phyloP scores from a whole-genome alignment of 2,888 invertebrate genomes.

The Lasiommata megera region DNA sequence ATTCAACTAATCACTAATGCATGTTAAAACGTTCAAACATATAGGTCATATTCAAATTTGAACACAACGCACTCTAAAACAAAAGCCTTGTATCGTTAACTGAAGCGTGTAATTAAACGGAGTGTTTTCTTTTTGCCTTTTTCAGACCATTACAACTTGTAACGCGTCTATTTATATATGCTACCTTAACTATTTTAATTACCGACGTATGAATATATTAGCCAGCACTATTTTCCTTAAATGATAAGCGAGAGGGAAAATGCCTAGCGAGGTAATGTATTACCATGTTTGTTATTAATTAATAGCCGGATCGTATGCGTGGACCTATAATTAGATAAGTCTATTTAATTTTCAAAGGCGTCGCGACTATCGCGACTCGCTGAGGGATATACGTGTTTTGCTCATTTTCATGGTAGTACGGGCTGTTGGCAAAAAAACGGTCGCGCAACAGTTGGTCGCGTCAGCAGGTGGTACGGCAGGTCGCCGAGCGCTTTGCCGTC shows the following conservation, averaged over 20 bases:
- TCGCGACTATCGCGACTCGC: not conserved
- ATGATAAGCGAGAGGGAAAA: conserved; percentile 54
- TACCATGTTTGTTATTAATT: conserved; percentile 30
- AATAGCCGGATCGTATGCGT: conserved; percentile 20
- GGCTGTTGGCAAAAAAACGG: conserved; percentile 75
- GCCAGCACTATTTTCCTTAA: conserved; percentile 48
- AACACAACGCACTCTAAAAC: conserved; percentile 43
- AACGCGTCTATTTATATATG: conserved; percentile 24
- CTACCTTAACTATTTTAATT: conserved; percentile 30
- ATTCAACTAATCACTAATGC: not conserved
- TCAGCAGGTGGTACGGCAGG: conserved; percentile 79
- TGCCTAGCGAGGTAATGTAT: conserved; percentile 21
- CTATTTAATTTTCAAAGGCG: conserved; percentile 15
- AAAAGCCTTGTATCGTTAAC: conserved; percentile 45
- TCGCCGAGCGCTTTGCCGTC: conserved; percentile 52
- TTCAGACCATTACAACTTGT: conserved; percentile 27
- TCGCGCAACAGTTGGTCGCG: conserved; percentile 76
- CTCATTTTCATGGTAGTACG: conserved; percentile 64
- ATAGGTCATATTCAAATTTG: conserved; percentile 27
- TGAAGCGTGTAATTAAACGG: conserved; percentile 38
- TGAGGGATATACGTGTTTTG: conserved; percentile 40
- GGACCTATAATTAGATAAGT: conserved; percentile 2
- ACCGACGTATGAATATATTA: conserved; percentile 27
- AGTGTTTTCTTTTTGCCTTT: conserved; percentile 30
- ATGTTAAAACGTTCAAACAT: conserved; percentile 10